Evolutionary conservation across 2,113 vertebrate species (phyloP).

Genomic region (Eublepharis macularius): DNA sequence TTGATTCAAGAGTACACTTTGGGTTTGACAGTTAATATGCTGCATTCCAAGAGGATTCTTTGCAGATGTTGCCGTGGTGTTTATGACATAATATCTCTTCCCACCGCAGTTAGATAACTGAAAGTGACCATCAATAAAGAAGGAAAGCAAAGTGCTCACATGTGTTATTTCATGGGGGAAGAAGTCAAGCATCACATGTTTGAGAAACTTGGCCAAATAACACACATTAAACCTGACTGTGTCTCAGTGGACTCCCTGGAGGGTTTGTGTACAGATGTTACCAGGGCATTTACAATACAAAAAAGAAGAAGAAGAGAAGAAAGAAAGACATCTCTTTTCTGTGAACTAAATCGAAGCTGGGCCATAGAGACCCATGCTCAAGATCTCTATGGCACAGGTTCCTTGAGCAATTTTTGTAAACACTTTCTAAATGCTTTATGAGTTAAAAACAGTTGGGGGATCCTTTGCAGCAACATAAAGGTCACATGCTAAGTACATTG

Average conservation of each 20-base stretch:
- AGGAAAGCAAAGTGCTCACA: constrained; percentile 52
- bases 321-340: constrained; percentile 50
- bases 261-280: constrained; percentile 76
- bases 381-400: constrained; percentile 73
- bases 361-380: constrained; percentile 65
- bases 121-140: constrained; percentile 64
- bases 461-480: constrained; percentile 69
- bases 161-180: constrained; percentile 76
- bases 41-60: constrained; percentile 52
- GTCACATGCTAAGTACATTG: constrained; percentile 70
- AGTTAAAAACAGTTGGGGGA: constrained; percentile 74
- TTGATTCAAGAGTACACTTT: constrained; percentile 47
- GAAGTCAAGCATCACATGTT: constrained; percentile 75
- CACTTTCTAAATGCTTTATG: constrained; percentile 75
- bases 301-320: too few relatives aligned
- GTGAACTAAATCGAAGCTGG: constrained; percentile 71
- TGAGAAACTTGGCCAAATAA: constrained; percentile 73
- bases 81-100: constrained; percentile 74
- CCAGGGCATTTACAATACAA: constrained; percentile 69
- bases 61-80: constrained; percentile 65
- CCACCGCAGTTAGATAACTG: constrained; percentile 61
- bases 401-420: constrained; percentile 76
- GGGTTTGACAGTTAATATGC: constrained; percentile 19
- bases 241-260: constrained; percentile 65
- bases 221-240: constrained; percentile 63